These are phyloP conservation scores for Sarotherodon lohbergeri DNA, from an alignment of 2,113 vertebrate genomes.

Conservation along the genomic window DNA sequence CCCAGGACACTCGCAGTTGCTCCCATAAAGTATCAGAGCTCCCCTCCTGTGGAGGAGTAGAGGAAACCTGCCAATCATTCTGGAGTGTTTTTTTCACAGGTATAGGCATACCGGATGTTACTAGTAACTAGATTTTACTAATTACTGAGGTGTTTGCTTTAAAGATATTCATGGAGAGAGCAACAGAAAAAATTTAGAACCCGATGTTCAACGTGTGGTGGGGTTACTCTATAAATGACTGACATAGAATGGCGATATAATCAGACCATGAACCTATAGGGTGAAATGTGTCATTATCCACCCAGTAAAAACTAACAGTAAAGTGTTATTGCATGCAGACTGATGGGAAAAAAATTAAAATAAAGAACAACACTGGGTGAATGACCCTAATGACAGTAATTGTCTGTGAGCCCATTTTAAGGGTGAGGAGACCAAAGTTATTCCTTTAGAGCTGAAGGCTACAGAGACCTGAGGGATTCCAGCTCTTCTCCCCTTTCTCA, in stretches of 20 bases:
- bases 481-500: slow-evolving; percentile 32
- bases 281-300: background rate
- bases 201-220: background rate
- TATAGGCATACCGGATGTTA: background rate
- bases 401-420: slow-evolving; percentile 49
- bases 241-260: background rate
- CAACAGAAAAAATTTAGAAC: background rate
- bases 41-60: slow-evolving; percentile 39
- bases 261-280: background rate
- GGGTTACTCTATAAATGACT: background rate
- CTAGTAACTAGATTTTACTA: background rate
- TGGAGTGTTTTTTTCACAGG: slow-evolving; percentile 25
- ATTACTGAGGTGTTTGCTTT: background rate
- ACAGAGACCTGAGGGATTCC: slow-evolving; percentile 34
- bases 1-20: slow-evolving; percentile 23
- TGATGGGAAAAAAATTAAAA: background rate
- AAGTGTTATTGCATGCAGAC: background rate
- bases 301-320: background rate
- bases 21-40: slow-evolving; percentile 51
- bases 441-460: slow-evolving; percentile 48
- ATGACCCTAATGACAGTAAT: slow-evolving; percentile 64
- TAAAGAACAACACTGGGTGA: slow-evolving; percentile 24
- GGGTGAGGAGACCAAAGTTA: slow-evolving; percentile 15
- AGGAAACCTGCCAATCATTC: slow-evolving; percentile 62
- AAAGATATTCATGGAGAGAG: background rate